Base-by-base conservation (phyloP, 2,797 vertebrate genomes). In the Amazonetta brasiliensis region DNA sequence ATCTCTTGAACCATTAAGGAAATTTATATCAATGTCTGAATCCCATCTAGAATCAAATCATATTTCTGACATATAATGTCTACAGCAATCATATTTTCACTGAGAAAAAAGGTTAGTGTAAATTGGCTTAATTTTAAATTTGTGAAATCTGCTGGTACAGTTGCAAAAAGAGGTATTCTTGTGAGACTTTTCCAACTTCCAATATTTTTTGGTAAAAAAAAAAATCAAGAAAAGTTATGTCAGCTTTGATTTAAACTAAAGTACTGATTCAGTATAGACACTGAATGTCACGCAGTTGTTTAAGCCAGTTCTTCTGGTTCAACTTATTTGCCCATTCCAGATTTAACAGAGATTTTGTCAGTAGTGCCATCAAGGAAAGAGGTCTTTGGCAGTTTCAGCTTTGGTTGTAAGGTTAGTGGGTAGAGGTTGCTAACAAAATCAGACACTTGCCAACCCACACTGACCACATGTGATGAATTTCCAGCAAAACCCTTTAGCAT, bases 301-400 rank as follows among this genome's bases (percentile, higher is more conserved):
- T 77, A 75, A 89, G 60, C 58, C 41, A 46, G 8, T 84, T 88
- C 39, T 81, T 88, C 63, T 63, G 2, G 75, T 81, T 78, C 78
- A 67, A 63, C 5, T 73, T 71, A 22, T 60, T 92, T 84, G 4
- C 11, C 37, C 22, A 28, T 76, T 92, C 52, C 52, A 87, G 31
- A 62, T 86, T 81, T 84, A 43, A 86, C 43, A 90, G 86, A 86
- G 66, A 48, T 39, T 75, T 72, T 94, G 73, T 79, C 77, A 90
- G 46, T 39, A 73, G 9, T 41, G 17, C 15, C 66, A 81, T 81
- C 43, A 88, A 35, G 35, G 22, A 91, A 86, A 84, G 50, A 26
- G 55, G 15, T 88, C 39, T 90, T 85, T 84, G 77, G 28, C 39
- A 94, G 46, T 54, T 90, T 95, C 67, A 46, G 0, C 20, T 74